Conservation (phyloP, 2,113 vertebrate species). For the Ia io region DNA sequence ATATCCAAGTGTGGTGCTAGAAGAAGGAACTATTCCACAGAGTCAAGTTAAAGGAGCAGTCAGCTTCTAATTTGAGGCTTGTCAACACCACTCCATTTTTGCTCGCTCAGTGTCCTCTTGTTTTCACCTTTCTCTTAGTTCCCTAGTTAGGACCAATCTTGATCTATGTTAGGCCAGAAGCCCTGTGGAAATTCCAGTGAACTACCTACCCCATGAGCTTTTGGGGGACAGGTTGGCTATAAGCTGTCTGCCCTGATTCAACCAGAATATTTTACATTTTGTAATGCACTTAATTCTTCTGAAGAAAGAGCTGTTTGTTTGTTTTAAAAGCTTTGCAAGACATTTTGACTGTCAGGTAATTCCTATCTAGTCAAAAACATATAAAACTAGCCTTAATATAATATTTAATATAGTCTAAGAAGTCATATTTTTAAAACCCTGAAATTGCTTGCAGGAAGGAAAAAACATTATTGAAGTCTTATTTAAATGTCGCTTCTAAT, state of each 20-base stretch:
- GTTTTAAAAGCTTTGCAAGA: slow-evolving; percentile 18
- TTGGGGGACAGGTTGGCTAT: neutral
- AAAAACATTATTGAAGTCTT: neutral
- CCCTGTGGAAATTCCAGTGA: neutral
- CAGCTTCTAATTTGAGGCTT: neutral
- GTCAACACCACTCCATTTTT: neutral
- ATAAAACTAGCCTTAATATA: neutral
- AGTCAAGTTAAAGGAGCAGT: neutral
- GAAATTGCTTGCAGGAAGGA: neutral
- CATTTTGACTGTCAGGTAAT: neutral
- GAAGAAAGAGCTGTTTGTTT: neutral
- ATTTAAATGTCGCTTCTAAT: neutral
- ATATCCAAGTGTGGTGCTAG: neutral
- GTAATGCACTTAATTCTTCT: slow-evolving; percentile 11
- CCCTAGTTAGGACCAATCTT: neutral
- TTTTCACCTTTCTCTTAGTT: neutral
- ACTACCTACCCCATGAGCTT: neutral
- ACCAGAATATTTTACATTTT: slow-evolving; percentile 8
- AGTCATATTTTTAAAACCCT: neutral
- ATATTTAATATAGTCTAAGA: slow-evolving; percentile 3
- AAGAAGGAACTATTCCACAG: neutral
- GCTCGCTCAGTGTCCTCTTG: neutral
- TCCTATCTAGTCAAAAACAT: neutral
- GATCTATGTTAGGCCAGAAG: neutral
- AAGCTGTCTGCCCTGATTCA: neutral